Evolutionary conservation across 2,113 vertebrate genomes (phyloP), one percentile per base, ranked within the genome.

Genomic region (Lophura nycthemera): DNA sequence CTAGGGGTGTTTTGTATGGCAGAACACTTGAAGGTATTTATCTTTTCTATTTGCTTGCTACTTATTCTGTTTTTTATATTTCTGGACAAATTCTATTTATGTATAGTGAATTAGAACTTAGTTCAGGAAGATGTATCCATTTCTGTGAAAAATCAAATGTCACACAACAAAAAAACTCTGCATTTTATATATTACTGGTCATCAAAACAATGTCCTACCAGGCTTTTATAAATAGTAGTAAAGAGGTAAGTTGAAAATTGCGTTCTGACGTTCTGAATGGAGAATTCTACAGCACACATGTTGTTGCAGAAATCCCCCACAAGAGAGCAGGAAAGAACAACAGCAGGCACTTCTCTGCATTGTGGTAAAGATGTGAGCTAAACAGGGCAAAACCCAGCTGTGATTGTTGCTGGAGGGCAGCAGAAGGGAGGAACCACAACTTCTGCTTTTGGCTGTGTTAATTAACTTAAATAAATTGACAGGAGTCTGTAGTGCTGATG

Each of bases 291-390:
- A 56, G 85, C 50, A 18, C 19, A 36, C 59, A n/a, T 92, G 95
- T 47, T 78, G 45, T 88, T 95, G 83, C 96, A 56, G 15, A 50
- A 80, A 38, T 72, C 96, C 54, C 81, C 97, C 97, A 97, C 97
- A 79, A 97, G 98, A 94, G 97, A 88, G 97, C 97, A 97, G 96
- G 69, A 78, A 89, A 82, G 94, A 64, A 70, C 93, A 74, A 75
- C n/a, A 5, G 11, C 59, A 93, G 32, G 72, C 84, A 56, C 30
- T 52, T 34, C 45, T 43, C 7, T 66, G 48, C 14, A 0, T 3
- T 25, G 3, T 11, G 30, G 56, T 25, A 10, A 18, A 59, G 32
- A 6, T 8, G 11, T 5, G 43, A 72, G 47, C 32, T 69, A n/a
- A 69, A 2, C 9, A 0, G 1, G 66, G 64, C 76, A 84, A 77